Evolutionary conservation across 2,888 invertebrate genomes (phyloP).

Genomic region (Sminthurinus aureus): DNA sequence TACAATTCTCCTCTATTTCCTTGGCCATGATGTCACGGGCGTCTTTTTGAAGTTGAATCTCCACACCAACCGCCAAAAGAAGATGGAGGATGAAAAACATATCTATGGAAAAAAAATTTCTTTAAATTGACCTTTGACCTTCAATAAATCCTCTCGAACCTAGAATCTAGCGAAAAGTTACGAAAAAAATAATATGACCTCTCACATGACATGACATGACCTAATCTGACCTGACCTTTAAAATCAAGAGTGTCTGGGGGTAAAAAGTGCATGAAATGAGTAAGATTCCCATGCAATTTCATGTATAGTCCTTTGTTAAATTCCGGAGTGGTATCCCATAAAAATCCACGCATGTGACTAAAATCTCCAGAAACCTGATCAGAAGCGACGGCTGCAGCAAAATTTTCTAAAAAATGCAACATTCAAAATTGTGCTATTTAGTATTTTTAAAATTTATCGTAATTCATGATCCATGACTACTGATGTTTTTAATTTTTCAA

Average conservation of each 20-base stretch:
- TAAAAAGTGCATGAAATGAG: constrained; percentile 56
- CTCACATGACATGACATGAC: too few species aligned
- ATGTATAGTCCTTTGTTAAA: constrained; percentile 50
- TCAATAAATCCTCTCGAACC: too few species aligned
- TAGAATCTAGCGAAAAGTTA: too few species aligned
- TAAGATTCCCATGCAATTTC: constrained; percentile 53
- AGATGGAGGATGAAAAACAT: constrained; percentile 56
- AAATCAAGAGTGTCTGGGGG: constrained; percentile 47
- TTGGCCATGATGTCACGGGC: constrained; percentile 20
- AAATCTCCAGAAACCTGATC: constrained; percentile 53
- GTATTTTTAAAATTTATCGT: neutral
- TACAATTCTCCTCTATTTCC: constrained; percentile 12
- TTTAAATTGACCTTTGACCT: neutral
- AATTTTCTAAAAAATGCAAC: constrained; percentile 38
- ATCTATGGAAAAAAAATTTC: constrained; percentile 35
- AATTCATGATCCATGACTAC: too few species aligned
- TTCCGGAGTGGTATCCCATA: constrained; percentile 51
- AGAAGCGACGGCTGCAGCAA: constrained; percentile 50
- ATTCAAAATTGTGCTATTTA: neutral
- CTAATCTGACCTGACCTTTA: constrained; percentile 45
- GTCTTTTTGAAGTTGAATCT: constrained; percentile 49
- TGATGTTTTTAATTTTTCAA: too few species aligned
- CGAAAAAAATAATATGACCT: too few species aligned
- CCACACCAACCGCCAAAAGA: constrained; percentile 53
- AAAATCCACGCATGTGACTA: constrained; percentile 43